These are phyloP conservation scores for Xyrichtys novacula DNA, from an alignment of 2,797 vertebrate genomes.

Conservation along the genomic window DNA sequence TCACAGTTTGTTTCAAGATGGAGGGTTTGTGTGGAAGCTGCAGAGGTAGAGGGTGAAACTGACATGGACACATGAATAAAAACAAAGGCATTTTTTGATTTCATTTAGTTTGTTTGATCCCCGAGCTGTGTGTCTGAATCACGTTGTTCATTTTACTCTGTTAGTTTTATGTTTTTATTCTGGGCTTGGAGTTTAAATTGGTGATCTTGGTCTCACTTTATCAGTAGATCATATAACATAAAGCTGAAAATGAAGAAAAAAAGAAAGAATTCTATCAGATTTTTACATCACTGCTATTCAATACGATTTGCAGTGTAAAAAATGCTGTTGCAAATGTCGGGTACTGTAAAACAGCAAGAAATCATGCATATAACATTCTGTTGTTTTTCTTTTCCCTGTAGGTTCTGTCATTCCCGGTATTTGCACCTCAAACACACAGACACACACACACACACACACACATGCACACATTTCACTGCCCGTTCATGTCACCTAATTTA, in stretches of 20 bases:
- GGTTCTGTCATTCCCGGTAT: too few relatives aligned
- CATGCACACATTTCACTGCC: slow-evolving; percentile 11
- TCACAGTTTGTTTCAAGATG: slow-evolving; percentile 16
- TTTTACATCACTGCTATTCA: too few relatives aligned
- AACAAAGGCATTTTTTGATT: slow-evolving; percentile 34
- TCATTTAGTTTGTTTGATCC: slow-evolving; percentile 17
- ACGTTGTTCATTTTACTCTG: neutral
- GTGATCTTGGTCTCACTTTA: slow-evolving; percentile 10
- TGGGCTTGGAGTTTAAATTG: slow-evolving; percentile 9
- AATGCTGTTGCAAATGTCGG: too few relatives aligned
- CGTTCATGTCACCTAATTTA: slow-evolving; percentile 77
- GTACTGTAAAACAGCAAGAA: too few relatives aligned
- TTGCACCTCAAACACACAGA: slow-evolving; percentile 5
- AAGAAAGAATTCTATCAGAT: too few relatives aligned
- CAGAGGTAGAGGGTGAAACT: neutral
- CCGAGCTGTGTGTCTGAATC: neutral
- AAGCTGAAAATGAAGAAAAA: slow-evolving; percentile 22
- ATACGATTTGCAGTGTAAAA: too few relatives aligned
- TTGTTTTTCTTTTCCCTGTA: too few relatives aligned
- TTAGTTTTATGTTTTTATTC: slow-evolving; percentile 1
- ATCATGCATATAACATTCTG: too few relatives aligned
- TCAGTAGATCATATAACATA: slow-evolving; percentile 15
- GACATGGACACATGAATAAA: slow-evolving; percentile 26
- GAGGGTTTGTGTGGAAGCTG: slow-evolving; percentile 25
- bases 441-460: slow-evolving; percentile 4